A percentile compares a stretch with the other conserved stretches of the same genome.
phyloP scores from a whole-genome alignment of 2,797 vertebrate species.

The Coregonus sp. region DNA sequence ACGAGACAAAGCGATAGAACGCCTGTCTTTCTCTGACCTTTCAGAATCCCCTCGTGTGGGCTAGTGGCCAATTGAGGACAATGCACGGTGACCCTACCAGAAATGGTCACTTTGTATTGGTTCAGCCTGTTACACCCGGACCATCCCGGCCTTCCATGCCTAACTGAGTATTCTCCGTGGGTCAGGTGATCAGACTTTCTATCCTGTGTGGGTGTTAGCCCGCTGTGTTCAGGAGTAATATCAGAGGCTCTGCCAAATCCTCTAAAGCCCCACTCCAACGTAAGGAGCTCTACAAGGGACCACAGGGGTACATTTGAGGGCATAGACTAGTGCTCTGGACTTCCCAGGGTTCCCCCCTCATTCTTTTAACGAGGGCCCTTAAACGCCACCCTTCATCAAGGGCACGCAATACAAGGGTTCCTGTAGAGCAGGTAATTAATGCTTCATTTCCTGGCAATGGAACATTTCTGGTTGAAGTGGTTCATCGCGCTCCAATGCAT shows the following conservation, averaged over 20 bases:
- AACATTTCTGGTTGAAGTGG: slow-evolving; percentile 16
- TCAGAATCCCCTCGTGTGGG: slow-evolving; percentile 63
- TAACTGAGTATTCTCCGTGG: slow-evolving; percentile 25
- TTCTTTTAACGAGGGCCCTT: slow-evolving; percentile 12
- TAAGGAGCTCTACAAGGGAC: background rate
- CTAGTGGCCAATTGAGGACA: slow-evolving; percentile 20
- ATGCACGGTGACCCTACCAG: slow-evolving; percentile 34
- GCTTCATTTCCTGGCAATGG: slow-evolving; percentile 2
- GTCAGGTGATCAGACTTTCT: slow-evolving; percentile 2
- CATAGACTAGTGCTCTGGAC: background rate
- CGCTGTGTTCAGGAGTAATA: background rate
- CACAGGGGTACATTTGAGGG: background rate
- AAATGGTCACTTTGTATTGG: background rate
- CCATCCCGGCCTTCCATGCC: too few relatives aligned
- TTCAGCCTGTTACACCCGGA: background rate
- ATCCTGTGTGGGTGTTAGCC: background rate
- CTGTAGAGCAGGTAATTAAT: slow-evolving; percentile 26
- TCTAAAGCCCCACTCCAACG: background rate
- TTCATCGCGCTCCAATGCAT: slow-evolving; percentile 7
- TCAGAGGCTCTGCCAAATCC: background rate
- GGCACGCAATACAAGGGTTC: slow-evolving; percentile 3
- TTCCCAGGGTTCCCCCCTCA: slow-evolving; percentile 8
- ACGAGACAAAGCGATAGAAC: slow-evolving; percentile 72
- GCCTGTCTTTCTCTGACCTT: slow-evolving; percentile 73
- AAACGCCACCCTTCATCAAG: slow-evolving; percentile 4